These are phyloP conservation scores for Pipra filicauda DNA, from an alignment of 2,113 vertebrate genomes.

Conservation along the genomic window DNA sequence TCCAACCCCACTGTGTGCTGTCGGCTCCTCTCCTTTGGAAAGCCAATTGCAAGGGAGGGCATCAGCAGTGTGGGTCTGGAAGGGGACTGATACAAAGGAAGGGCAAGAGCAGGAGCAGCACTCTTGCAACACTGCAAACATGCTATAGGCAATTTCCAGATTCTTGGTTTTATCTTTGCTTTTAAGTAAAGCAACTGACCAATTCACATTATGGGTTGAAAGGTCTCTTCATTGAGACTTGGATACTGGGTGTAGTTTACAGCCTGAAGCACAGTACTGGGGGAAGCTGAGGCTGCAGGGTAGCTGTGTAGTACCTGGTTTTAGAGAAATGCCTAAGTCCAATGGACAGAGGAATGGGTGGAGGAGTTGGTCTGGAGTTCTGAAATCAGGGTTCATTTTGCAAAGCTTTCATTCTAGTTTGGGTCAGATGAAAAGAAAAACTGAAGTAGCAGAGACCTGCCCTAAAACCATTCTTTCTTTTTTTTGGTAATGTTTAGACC, in stretches of 20 bases:
- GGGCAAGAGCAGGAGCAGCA: not conserved
- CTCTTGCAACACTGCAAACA: not conserved
- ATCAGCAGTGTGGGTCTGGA: accelerated
- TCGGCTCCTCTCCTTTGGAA: not conserved
- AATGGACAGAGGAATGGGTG: not conserved
- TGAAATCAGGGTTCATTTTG: not conserved
- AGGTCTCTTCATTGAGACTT: not conserved
- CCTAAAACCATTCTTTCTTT: not conserved
- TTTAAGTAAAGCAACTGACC: not conserved
- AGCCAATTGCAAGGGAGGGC: not conserved
- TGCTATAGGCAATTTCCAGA: not conserved
- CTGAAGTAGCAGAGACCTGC: not conserved
- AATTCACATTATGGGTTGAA: not conserved
- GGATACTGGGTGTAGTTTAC: not conserved
- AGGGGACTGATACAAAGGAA: not conserved
- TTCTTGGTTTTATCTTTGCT: not conserved
- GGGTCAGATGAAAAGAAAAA: not conserved
- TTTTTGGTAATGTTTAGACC: not conserved
- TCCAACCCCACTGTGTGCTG: not conserved
- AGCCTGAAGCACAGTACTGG: not conserved
- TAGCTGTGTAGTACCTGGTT: not conserved
- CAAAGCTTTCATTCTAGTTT: not conserved
- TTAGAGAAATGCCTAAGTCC: not conserved
- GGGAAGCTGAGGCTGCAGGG: not conserved
- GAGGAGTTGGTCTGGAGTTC: not conserved